Conservation (phyloP, 2,797 vertebrate genomes). For the Chelon labrosus region DNA sequence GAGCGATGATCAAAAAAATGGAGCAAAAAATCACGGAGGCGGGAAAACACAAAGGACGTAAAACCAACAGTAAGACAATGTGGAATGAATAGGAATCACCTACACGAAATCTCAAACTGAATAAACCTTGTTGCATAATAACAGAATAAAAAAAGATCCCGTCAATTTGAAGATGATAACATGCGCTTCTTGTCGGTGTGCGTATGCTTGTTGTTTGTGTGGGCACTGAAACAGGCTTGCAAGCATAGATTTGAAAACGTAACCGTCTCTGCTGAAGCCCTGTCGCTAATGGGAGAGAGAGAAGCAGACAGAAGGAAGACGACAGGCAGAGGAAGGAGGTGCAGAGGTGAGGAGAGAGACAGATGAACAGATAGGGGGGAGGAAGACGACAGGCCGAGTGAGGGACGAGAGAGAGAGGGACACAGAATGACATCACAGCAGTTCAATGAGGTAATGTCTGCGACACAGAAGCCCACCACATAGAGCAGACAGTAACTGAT, state of each 20-base stretch:
- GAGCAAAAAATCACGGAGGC: no score
- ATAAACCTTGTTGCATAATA: no score
- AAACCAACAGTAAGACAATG: no score
- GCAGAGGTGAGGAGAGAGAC: constrained; percentile 9
- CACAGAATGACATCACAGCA: constrained; percentile 49
- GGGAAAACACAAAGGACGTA: no score
- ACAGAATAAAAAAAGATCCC: no score
- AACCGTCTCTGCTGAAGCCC: background rate
- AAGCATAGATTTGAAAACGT: background rate
- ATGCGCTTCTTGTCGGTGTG: no score
- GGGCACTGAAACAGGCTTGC: background rate
- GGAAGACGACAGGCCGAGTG: background rate
- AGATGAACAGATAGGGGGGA: background rate
- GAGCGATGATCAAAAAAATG: no score
- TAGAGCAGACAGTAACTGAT: constrained; percentile 4
- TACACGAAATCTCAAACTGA: no score
- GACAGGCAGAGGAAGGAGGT: background rate
- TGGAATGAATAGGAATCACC: no score
- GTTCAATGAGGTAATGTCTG: constrained; percentile 52
- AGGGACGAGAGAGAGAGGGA: constrained; percentile 17
- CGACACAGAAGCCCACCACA: constrained; percentile 43
- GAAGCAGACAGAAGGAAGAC: background rate
- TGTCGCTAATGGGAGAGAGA: background rate
- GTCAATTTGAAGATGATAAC: no score
- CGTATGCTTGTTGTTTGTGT: no score